Percentiles rank a stretch among this genome's conserved stretches.
Evolutionary conservation across 2,113 vertebrate genomes (phyloP).

Genomic region (Carettochelys insculpta): DNA sequence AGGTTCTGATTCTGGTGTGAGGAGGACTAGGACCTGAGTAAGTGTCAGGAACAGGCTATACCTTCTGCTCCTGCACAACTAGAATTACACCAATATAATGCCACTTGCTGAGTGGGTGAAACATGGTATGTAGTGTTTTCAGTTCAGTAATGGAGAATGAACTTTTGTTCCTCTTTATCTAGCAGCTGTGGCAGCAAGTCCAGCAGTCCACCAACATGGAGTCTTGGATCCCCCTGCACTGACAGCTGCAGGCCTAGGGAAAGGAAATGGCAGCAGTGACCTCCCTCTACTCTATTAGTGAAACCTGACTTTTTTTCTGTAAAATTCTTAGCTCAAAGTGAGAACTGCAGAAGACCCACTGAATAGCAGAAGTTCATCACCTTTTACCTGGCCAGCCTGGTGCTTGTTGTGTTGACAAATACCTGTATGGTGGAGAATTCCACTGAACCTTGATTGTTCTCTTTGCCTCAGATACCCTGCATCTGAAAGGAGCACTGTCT

Average conservation of each 20-base stretch:
- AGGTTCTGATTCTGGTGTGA: not conserved
- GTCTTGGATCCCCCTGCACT: too few relatives aligned
- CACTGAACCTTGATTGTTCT: not conserved
- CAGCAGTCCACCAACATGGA: not conserved
- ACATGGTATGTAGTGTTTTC: not conserved
- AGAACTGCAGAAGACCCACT: not conserved
- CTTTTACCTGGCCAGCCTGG: not conserved
- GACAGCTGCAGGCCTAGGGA: not conserved
- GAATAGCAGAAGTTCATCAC: rapidly evolving
- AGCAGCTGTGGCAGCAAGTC: not conserved
- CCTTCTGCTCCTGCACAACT: not conserved
- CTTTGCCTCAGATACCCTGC: not conserved
- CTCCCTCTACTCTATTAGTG: not conserved
- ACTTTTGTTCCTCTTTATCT: not conserved
- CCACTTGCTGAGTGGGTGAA: not conserved
- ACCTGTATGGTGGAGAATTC: not conserved
- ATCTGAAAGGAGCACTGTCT: not conserved
- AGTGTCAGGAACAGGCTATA: not conserved
- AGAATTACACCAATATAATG: not conserved
- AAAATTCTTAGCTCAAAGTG: not conserved
- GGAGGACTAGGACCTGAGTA: not conserved
- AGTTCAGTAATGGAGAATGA: not conserved
- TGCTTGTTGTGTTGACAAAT: not conserved
- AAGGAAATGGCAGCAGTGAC: not conserved
- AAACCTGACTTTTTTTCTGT: not conserved